Base-by-base conservation (phyloP, 2,797 vertebrate species). In the Microchirus variegatus region DNA sequence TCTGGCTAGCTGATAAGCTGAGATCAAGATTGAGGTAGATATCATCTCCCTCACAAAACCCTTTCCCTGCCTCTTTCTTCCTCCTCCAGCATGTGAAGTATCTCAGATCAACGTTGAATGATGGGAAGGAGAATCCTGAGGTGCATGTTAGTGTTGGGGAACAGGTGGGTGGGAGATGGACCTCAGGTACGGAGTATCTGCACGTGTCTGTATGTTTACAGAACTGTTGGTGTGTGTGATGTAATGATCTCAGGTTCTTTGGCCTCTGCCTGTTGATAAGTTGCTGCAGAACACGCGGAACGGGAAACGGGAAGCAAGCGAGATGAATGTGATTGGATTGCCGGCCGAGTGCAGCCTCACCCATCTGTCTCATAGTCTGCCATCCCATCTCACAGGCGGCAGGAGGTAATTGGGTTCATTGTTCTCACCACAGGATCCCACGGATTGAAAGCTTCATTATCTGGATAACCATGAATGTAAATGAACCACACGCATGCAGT, bases 381-480 rank as follows among this genome's bases (percentile, higher is more conserved):
- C 92, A 92, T 93, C 93, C 93, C 91, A 92, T 94, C 92, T 92
- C 92, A 82, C 90, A 88, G 92, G 91, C 92, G 88, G 92, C 90
- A 81, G 93, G 93, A 93, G 93, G 93, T 94, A 94, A 94, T 94
- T 94, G 93, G 93, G 92, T 94, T 94, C 93, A 94, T 94, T 94
- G 93, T 94, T 94, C 92, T 93, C 93, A 86, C 93, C 79, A 86
- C 92, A 92, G 93, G 93, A 93, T 94, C 90, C 85, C 86, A 90
- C 82, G 88, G 92, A 94, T 93, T 93, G 93, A 94, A 92, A 94
- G 92, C 92, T 94, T 94, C 92, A 94, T 94, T 94, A 94, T 94
- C 93, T 92, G 93, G 92, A 94, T 94, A 94, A 93, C 91, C 93
- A 93, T 94, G 93, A 94, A 94, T 94, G 93, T 94, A 93, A 93